Evolutionary conservation across 2,113 vertebrate genomes (phyloP).

Genomic region (Sakesphorus luctuosus): DNA sequence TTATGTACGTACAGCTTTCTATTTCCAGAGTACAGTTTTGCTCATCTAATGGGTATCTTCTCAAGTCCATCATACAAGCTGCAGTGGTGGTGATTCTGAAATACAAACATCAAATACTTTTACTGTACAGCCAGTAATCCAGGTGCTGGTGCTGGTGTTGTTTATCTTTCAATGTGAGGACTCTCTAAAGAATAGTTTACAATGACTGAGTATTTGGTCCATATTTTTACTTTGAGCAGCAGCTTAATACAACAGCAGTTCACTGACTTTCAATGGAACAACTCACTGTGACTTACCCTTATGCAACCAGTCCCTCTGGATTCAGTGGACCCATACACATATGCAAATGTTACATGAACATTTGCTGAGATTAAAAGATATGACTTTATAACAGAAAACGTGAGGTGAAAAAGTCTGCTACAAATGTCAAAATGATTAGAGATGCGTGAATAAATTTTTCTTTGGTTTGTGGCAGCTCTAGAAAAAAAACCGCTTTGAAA

Average conservation of each 20-base stretch:
- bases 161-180: neutral
- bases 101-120: neutral
- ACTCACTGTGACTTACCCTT: neutral
- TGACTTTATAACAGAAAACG: neutral
- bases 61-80: constrained; percentile 99
- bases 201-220: neutral
- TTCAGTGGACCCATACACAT: neutral
- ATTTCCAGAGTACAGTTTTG: constrained; percentile 98
- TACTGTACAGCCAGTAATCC: neutral
- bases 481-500: neutral
- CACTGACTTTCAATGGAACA: neutral
- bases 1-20: constrained; percentile 92
- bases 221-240: neutral
- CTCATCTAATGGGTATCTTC: constrained; percentile 93
- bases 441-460: neutral
- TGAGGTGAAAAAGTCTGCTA: neutral
- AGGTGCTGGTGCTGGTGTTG: neutral
- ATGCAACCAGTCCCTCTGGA: neutral
- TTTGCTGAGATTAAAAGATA: neutral
- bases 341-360: neutral
- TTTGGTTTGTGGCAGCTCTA: neutral
- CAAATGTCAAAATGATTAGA: neutral
- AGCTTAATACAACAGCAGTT: neutral
- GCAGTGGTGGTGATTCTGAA: constrained; percentile 98
- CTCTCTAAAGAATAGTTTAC: neutral